phyloP scores from a whole-genome alignment of 2,888 invertebrate species.

The Metacarcinus magister region DNA sequence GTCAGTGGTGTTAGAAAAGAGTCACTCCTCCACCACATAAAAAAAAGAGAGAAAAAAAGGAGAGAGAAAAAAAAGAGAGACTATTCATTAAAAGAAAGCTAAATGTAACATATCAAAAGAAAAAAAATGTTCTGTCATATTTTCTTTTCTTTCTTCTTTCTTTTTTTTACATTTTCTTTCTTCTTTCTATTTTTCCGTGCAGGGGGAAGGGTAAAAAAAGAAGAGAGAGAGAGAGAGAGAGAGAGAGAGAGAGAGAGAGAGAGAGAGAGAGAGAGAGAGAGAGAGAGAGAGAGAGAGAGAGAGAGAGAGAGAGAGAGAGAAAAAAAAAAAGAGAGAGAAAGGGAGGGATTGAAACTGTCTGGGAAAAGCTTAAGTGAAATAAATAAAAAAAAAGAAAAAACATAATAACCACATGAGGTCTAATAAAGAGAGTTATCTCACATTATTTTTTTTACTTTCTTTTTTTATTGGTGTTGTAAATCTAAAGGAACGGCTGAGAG shows the following conservation, averaged over 20 bases:
- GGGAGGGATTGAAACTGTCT: background rate
- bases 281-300: constrained; percentile 41
- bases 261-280: background rate
- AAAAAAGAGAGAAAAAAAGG: background rate
- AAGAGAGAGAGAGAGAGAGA: constrained; percentile 2
- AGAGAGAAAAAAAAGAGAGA: background rate
- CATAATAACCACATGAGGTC: background rate
- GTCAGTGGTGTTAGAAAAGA: too few species aligned
- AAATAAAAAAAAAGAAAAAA: background rate
- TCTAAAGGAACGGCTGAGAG: background rate
- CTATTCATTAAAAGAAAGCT: background rate
- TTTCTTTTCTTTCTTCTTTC: background rate
- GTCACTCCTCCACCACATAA: too few species aligned
- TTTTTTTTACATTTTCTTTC: background rate
- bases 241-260: background rate
- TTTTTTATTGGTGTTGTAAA: background rate
- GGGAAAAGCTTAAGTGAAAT: background rate
- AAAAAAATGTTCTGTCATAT: background rate
- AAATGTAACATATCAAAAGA: background rate
- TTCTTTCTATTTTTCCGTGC: too few species aligned
- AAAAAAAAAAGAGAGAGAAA: background rate
- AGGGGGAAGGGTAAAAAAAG: background rate
- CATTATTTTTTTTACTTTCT: background rate
- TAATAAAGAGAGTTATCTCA: background rate
- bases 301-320: background rate